These are phyloP conservation scores for Sarotherodon lohbergeri DNA, from an alignment of 2,113 vertebrate species.

Conservation along the genomic window DNA sequence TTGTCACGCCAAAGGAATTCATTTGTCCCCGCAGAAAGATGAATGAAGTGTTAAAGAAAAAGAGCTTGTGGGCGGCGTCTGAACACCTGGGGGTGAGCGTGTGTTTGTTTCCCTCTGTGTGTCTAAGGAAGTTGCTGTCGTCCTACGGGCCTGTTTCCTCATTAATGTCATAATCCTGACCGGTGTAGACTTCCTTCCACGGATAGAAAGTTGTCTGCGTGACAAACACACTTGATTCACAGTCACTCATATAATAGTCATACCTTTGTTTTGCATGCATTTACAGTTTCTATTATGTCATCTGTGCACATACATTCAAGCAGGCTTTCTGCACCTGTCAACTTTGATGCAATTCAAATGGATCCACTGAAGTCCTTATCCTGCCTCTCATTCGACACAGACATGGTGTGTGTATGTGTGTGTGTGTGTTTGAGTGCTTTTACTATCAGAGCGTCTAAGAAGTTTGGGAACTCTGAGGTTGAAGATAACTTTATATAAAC, in stretches of 20 bases:
- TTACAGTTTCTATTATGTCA: background rate
- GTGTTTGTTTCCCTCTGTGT: background rate
- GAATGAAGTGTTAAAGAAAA: slow-evolving; percentile 4
- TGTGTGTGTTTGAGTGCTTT: background rate
- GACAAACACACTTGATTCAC: background rate
- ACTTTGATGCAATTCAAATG: slow-evolving; percentile 1
- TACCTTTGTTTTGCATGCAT: background rate
- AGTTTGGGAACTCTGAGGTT: background rate
- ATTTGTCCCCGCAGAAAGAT: slow-evolving; percentile 34
- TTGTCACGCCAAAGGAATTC: slow-evolving; percentile 38
- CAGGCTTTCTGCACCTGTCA: background rate
- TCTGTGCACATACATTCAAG: background rate
- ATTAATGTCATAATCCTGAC: slow-evolving; percentile 27
- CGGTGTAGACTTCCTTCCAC: slow-evolving; percentile 30
- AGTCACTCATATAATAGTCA: background rate
- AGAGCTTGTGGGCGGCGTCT: background rate
- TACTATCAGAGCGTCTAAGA: background rate
- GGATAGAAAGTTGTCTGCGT: slow-evolving; percentile 5
- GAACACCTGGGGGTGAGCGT: background rate
- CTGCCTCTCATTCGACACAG: background rate
- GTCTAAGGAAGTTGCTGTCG: slow-evolving; percentile 29
- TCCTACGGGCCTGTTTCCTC: slow-evolving; percentile 40
- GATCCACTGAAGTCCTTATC: background rate
- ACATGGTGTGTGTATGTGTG: background rate
- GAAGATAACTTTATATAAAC: background rate